Conservation (phyloP, 2,113 vertebrate species). For the Illadopsis cleaveri region DNA sequence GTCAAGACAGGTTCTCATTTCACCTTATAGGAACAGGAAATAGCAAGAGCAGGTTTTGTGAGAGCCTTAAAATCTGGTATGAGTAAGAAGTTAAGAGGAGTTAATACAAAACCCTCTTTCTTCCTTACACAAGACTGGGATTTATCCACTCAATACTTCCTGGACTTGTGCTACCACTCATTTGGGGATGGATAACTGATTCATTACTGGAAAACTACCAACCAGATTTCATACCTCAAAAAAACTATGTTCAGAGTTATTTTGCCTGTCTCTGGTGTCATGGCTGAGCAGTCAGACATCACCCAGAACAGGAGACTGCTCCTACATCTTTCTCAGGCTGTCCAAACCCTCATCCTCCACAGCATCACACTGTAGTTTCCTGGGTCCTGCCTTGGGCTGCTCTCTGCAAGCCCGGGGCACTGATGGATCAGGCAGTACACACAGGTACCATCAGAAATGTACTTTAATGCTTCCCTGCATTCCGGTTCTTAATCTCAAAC, state of each 20-base stretch:
- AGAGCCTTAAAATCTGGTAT: neutral
- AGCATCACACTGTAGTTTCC: accelerated
- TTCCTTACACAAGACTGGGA: neutral
- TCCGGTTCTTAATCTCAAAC: neutral
- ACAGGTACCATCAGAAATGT: neutral
- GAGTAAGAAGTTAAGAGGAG: neutral
- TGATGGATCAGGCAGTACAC: accelerated
- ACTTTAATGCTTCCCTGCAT: neutral
- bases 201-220: neutral
- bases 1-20: neutral
- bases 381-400: neutral
- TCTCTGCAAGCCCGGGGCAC: neutral
- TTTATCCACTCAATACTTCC: neutral
- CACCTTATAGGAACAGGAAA: neutral
- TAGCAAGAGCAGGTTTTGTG: neutral
- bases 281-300: neutral
- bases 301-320: neutral
- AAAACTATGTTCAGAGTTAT: neutral
- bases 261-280: no score
- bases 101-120: neutral
- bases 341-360: neutral
- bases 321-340: neutral
- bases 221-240: neutral
- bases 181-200: neutral
- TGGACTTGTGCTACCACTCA: neutral